phyloP scores from a whole-genome alignment of 2,797 vertebrate species.

The Aulostomus chinensis region DNA sequence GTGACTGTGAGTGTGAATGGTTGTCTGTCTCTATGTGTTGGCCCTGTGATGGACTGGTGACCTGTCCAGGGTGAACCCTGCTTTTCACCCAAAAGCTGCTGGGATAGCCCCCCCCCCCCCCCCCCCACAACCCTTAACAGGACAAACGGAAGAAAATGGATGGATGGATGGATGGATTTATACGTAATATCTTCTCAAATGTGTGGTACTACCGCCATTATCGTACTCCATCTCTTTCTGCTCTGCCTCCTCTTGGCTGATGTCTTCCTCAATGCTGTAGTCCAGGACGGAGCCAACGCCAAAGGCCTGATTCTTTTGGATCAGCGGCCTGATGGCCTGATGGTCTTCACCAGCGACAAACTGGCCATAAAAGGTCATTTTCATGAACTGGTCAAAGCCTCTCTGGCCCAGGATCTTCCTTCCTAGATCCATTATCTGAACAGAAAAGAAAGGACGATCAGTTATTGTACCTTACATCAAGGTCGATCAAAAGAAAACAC shows the following conservation, averaged over 20 bases:
- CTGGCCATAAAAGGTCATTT: constrained; percentile 94
- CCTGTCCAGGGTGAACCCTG: too few relatives aligned
- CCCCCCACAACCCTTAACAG: too few relatives aligned
- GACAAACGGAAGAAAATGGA: too few relatives aligned
- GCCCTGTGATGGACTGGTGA: too few relatives aligned
- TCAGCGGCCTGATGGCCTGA: constrained; percentile 84
- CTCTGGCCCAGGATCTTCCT: constrained; percentile 82
- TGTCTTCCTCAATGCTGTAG: constrained; percentile 90
- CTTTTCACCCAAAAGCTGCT: too few relatives aligned
- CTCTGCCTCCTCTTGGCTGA: constrained; percentile 74
- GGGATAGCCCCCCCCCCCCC: too few relatives aligned
- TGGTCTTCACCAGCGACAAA: constrained; percentile 94
- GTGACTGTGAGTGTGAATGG: too few relatives aligned
- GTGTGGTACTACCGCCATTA: neutral
- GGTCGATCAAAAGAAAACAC: too few relatives aligned
- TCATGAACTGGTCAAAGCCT: constrained; percentile 87
- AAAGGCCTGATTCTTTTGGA: constrained; percentile 84
- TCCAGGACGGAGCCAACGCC: constrained; percentile 90
- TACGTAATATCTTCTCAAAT: neutral
- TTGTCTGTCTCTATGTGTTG: too few relatives aligned
- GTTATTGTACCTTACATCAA: too few relatives aligned
- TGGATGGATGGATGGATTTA: too few relatives aligned
- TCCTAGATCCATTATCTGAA: constrained; percentile 82
- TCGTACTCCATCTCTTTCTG: constrained; percentile 80
- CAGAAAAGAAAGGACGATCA: constrained; percentile 5